phyloP scores from a whole-genome alignment of 1,140 invertebrate genomes.

The Dendrolimus kikuchii region DNA sequence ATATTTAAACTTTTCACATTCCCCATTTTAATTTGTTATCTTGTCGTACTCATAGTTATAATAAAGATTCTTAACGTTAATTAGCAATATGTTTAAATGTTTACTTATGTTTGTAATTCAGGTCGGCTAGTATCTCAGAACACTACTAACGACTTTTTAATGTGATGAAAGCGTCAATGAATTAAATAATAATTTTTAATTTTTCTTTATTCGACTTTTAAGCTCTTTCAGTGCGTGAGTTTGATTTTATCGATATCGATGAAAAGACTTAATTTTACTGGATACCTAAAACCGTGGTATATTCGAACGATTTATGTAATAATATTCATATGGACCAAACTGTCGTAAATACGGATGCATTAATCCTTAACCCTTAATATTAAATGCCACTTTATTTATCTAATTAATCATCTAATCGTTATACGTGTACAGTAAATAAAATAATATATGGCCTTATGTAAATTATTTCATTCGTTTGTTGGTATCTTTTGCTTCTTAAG shows the following conservation, averaged over 20 bases:
- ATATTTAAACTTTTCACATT: not conserved
- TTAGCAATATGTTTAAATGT: no score
- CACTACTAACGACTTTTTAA: no score
- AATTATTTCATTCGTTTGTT: conserved; percentile 62
- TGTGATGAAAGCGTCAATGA: no score
- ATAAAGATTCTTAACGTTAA: no score
- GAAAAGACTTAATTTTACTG: conserved; percentile 28
- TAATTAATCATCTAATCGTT: conserved; percentile 67
- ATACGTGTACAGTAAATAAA: conserved; percentile 61
- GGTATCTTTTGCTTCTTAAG: conserved; percentile 53
- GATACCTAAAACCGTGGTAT: conserved; percentile 41
- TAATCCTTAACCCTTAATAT: conserved; percentile 63
- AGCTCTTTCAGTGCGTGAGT: no score
- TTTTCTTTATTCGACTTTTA: no score
- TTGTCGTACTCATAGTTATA: no score
- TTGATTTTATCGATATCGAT: not conserved
- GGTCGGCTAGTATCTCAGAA: no score
- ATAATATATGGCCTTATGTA: conserved; percentile 69
- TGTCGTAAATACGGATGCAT: conserved; percentile 64
- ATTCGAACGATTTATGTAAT: conserved; percentile 56
- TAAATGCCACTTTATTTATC: conserved; percentile 63
- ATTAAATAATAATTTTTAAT: no score
- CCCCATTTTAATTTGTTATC: no score
- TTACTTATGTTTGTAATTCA: no score
- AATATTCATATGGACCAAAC: conserved; percentile 70